phyloP scores from a whole-genome alignment of 37 sponge, comb jelly and placozoan genomes.

The Eunapius fragilis region DNA sequence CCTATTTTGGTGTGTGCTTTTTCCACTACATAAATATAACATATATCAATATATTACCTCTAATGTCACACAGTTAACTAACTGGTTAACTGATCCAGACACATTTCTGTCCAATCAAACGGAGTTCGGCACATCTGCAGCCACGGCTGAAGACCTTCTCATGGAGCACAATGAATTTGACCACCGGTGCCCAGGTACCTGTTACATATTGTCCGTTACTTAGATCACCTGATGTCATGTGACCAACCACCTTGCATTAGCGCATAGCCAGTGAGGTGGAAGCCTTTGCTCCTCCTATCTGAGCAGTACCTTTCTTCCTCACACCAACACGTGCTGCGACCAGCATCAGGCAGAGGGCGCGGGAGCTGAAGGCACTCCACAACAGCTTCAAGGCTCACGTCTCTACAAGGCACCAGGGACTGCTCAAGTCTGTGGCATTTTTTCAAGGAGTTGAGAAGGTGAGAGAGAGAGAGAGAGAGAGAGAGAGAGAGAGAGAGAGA shows the following conservation, averaged over 20 bases:
- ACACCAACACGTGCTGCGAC: neutral
- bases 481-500: neutral
- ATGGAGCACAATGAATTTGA: constrained; percentile 45
- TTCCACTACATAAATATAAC: too few species aligned
- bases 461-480: neutral
- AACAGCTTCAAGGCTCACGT: constrained; percentile 9
- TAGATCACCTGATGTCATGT: neutral
- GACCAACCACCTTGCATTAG: neutral
- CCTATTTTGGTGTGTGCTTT: too few species aligned
- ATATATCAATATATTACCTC: too few species aligned
- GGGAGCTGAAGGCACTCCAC: constrained; percentile 21
- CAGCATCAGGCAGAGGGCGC: neutral
- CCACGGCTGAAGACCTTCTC: constrained; percentile 55
- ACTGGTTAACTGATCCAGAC: constrained; percentile 5
- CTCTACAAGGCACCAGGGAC: constrained; percentile 10
- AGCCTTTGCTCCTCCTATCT: constrained; percentile 12
- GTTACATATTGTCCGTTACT: neutral
- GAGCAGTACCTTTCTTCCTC: constrained; percentile 7
- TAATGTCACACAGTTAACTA: neutral
- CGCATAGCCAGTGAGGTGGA: constrained; percentile 38
- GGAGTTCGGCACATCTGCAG: constrained; percentile 60
- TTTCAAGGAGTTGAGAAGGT: constrained; percentile 24
- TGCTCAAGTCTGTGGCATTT: constrained; percentile 17
- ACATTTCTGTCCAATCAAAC: constrained; percentile 26
- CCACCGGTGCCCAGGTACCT: constrained; percentile 39